A percentile compares a stretch with the other conserved stretches of the same genome.
Evolutionary conservation across 1,140 invertebrate genomes (phyloP).

Genomic region (Leptinotarsa lineolata): DNA sequence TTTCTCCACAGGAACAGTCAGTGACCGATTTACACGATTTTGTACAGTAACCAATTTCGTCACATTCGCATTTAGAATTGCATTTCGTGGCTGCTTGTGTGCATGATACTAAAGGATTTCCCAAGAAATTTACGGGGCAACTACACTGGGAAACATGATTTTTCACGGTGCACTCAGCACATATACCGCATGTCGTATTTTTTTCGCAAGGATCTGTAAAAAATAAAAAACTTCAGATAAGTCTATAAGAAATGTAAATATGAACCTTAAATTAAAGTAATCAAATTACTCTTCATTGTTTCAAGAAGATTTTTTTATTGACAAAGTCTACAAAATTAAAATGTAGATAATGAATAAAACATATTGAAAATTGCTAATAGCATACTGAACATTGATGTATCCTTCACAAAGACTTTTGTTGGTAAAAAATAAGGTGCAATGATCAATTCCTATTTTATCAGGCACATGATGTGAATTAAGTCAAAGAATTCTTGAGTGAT

Average conservation of each 20-base stretch:
- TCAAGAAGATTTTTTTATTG: too few relatives aligned
- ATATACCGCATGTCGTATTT: constrained; percentile 72
- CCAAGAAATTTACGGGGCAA: constrained; percentile 78
- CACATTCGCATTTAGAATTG: constrained; percentile 72
- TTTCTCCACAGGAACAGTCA: constrained; percentile 78
- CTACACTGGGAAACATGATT: constrained; percentile 84
- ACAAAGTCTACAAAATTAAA: not conserved
- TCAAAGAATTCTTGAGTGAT: too few relatives aligned
- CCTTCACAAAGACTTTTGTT: too few relatives aligned
- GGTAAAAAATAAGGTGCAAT: too few relatives aligned
- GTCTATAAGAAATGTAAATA: not conserved
- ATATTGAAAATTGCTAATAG: not conserved
- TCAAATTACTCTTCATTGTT: not conserved
- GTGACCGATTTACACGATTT: constrained; percentile 67
- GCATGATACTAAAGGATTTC: constrained; percentile 79
- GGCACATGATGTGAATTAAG: too few relatives aligned
- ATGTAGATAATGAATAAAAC: not conserved
- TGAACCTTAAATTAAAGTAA: too few relatives aligned
- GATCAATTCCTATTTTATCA: too few relatives aligned
- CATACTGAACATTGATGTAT: too few relatives aligned
- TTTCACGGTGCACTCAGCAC: constrained; percentile 79
- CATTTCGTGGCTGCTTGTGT: constrained; percentile 68
- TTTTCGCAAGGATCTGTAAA: constrained; percentile 76
- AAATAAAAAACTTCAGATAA: constrained; percentile 20
- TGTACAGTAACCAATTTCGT: constrained; percentile 77